Evolutionary conservation across 2,888 invertebrate genomes (phyloP).

Genomic region (Drosophila pseudotakahashii): DNA sequence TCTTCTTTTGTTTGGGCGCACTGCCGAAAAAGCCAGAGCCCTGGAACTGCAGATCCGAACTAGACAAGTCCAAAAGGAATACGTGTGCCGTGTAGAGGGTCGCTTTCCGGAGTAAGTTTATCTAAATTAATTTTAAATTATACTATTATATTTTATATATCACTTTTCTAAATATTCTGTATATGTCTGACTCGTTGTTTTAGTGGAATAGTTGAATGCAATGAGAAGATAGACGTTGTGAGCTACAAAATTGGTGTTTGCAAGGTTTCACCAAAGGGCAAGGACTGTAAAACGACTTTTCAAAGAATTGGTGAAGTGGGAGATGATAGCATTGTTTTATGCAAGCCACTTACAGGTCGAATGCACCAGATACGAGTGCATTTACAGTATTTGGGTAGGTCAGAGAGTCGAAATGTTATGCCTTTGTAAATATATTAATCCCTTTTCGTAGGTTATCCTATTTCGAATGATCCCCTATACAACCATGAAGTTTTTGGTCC

Average conservation of each 20-base stretch:
- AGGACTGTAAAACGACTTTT: constrained; percentile 95
- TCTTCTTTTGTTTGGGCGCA: constrained; percentile 96
- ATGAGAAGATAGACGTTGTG: constrained; percentile 95
- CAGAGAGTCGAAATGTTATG: neutral
- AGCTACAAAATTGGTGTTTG: constrained; percentile 97
- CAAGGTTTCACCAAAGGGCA: constrained; percentile 95
- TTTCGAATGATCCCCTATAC: constrained; percentile 98
- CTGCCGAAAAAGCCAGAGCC: constrained; percentile 95
- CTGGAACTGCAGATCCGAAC: constrained; percentile 98
- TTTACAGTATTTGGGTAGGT: constrained; percentile 95
- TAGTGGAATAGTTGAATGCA: constrained; percentile 93
- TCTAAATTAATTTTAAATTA: too few species aligned
- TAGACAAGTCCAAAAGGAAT: constrained; percentile 96
- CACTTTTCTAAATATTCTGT: neutral
- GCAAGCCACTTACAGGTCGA: constrained; percentile 96
- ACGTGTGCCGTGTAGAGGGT: constrained; percentile 97
- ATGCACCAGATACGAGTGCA: constrained; percentile 99
- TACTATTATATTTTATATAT: neutral
- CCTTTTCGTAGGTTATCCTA: constrained; percentile 91
- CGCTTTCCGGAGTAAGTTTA: constrained; percentile 93
- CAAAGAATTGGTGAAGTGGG: constrained; percentile 94
- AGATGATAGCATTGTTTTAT: constrained; percentile 94
- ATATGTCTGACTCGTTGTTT: neutral
- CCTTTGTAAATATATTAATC: neutral
- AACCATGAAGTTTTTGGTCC: constrained; percentile 98